These are phyloP conservation scores for Drosophila vallismaia DNA, from an alignment of 2,888 invertebrate genomes.

Conservation along the genomic window DNA sequence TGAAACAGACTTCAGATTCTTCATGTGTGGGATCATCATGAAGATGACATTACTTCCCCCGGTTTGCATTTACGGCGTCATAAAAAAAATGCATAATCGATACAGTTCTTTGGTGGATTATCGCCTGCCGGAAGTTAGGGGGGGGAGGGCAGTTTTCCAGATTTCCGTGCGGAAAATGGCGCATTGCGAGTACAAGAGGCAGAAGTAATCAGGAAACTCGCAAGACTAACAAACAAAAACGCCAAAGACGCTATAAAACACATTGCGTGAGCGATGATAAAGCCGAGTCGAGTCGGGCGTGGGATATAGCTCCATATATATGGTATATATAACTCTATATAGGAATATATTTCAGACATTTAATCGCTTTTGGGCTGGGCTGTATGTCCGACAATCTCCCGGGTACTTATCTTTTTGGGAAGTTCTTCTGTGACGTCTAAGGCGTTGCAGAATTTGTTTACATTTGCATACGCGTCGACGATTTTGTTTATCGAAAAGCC, in stretches of 20 bases:
- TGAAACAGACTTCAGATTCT: slow-evolving; percentile 1
- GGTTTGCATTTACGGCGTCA: slow-evolving; percentile 7
- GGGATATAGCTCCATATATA: slow-evolving; percentile 11
- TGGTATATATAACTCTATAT: not conserved
- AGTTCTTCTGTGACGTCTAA: slow-evolving; percentile 26
- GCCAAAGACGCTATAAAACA: slow-evolving; percentile 49
- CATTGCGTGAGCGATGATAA: slow-evolving; percentile 63
- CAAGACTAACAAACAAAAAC: slow-evolving; percentile 49
- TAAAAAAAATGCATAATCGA: slow-evolving; percentile 27
- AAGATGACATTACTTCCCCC: slow-evolving; percentile 26
- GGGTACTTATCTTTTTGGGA: slow-evolving; percentile 30
- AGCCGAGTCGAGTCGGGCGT: slow-evolving; percentile 10
- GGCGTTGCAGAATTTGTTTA: slow-evolving; percentile 17
- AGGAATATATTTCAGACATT: not conserved
- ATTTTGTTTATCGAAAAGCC: slow-evolving; percentile 22
- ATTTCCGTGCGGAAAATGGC: slow-evolving; percentile 64
- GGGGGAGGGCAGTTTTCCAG: slow-evolving; percentile 15
- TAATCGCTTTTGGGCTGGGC: slow-evolving; percentile 18
- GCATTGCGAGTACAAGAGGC: slow-evolving; percentile 38
- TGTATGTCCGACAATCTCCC: not conserved
- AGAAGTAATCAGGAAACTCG: slow-evolving; percentile 50
- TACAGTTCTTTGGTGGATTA: slow-evolving; percentile 43
- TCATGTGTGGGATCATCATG: slow-evolving; percentile 16
- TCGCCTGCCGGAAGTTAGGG: slow-evolving; percentile 38
- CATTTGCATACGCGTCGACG: slow-evolving; percentile 9